Evolutionary conservation across 2,888 invertebrate species (phyloP).

Genomic region (Thumatha senex): DNA sequence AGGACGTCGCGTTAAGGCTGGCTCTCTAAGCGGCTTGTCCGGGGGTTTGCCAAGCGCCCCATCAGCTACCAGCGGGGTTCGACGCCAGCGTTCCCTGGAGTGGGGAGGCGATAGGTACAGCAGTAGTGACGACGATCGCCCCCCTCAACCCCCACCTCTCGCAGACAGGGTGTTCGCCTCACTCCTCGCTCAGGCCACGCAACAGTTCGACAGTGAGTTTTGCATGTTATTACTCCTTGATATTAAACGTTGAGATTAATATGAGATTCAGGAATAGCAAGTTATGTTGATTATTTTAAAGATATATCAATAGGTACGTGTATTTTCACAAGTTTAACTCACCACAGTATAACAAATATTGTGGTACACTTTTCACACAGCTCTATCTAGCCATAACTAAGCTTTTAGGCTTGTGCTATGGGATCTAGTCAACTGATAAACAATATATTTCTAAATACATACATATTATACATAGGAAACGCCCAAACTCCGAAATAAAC

Average conservation of each 20-base stretch:
- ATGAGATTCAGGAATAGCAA: not conserved
- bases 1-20: constrained; percentile 72
- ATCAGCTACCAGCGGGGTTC: constrained; percentile 51
- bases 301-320: not conserved
- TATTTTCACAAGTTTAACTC: not conserved
- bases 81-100: constrained; percentile 83
- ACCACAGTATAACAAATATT: too few species aligned
- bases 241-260: constrained; percentile 13
- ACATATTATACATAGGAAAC: too few species aligned
- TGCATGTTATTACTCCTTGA: constrained; percentile 31
- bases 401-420: too few species aligned
- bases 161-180: constrained; percentile 81
- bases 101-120: constrained; percentile 83
- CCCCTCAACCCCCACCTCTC: constrained; percentile 75
- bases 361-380: too few species aligned
- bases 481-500: too few species aligned
- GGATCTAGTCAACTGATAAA: too few species aligned
- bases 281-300: not conserved
- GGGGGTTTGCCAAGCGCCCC: constrained; percentile 58
- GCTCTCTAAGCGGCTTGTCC: constrained; percentile 72
- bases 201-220: constrained; percentile 77
- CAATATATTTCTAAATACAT: too few species aligned
- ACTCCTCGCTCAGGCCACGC: constrained; percentile 80
- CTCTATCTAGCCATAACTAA: too few species aligned
- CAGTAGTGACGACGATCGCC: constrained; percentile 81